phyloP scores from a whole-genome alignment of 1,140 invertebrate genomes.

The Calosoma granatense region DNA sequence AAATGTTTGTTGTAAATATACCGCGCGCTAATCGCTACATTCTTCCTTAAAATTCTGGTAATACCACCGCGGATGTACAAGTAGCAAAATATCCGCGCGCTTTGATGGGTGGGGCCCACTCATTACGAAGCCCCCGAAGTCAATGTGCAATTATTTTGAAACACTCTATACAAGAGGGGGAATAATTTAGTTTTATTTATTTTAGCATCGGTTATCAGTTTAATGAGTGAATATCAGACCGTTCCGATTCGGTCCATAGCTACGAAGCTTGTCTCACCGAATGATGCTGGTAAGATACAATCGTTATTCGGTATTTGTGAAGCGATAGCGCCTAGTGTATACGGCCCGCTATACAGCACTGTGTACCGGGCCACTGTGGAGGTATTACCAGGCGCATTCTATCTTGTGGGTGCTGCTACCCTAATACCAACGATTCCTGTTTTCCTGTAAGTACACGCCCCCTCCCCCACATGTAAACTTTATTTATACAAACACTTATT shows the following conservation, averaged over 20 bases:
- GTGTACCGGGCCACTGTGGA: not conserved
- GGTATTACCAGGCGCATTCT: not conserved
- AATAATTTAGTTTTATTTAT: not conserved
- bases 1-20: too few species aligned
- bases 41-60: too few species aligned
- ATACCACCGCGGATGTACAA: too few species aligned
- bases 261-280: conserved; percentile 43
- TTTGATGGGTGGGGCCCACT: too few species aligned
- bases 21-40: too few species aligned
- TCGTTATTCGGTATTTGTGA: conserved; percentile 1
- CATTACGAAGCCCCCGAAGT: too few species aligned
- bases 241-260: conserved; percentile 40
- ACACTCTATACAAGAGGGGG: too few species aligned
- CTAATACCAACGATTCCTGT: not conserved
- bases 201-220: not conserved
- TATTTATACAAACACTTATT: too few species aligned
- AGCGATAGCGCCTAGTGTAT: not conserved
- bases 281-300: conserved; percentile 30
- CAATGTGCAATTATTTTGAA: too few species aligned
- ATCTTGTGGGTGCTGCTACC: not conserved
- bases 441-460: not conserved
- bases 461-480: too few species aligned
- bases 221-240: not conserved
- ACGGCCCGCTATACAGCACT: not conserved
- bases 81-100: too few species aligned